These are phyloP conservation scores for Callithrix jacchus DNA, from an alignment of 2,113 vertebrate species.

Conservation along the genomic window DNA sequence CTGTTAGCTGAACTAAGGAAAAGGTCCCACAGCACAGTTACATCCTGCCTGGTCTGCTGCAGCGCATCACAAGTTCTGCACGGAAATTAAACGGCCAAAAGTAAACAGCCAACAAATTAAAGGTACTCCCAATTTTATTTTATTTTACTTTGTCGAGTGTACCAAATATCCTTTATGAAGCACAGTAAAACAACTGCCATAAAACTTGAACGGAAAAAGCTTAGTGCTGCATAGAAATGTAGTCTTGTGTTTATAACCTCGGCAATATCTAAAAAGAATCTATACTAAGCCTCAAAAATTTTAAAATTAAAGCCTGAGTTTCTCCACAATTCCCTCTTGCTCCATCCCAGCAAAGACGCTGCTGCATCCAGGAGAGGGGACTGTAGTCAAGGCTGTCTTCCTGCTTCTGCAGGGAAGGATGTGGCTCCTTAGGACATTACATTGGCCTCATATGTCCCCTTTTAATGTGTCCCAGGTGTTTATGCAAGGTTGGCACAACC, in stretches of 20 bases:
- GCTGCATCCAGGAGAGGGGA: not conserved
- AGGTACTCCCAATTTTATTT: not conserved
- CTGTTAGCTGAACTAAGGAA: too few relatives aligned
- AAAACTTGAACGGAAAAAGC: not conserved
- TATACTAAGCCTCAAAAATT: not conserved
- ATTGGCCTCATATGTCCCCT: not conserved
- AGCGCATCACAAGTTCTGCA: not conserved
- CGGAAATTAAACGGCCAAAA: not conserved
- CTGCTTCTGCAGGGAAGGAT: not conserved
- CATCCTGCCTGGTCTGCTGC: not conserved
- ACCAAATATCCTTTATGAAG: not conserved
- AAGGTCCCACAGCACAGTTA: too few relatives aligned
- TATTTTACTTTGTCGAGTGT: not conserved
- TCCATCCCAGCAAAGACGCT: not conserved
- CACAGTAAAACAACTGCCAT: not conserved
- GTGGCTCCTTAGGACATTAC: not conserved
- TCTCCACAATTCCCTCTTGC: not conserved
- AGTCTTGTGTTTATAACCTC: not conserved
- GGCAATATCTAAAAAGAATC: not conserved
- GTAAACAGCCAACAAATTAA: not conserved
- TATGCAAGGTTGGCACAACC: not conserved
- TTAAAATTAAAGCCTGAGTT: not conserved
- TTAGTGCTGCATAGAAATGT: not conserved
- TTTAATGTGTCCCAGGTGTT: not conserved
- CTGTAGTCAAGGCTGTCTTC: not conserved